Conservation (phyloP, 2,888 invertebrate species). For the Charanyca ferruginea region DNA sequence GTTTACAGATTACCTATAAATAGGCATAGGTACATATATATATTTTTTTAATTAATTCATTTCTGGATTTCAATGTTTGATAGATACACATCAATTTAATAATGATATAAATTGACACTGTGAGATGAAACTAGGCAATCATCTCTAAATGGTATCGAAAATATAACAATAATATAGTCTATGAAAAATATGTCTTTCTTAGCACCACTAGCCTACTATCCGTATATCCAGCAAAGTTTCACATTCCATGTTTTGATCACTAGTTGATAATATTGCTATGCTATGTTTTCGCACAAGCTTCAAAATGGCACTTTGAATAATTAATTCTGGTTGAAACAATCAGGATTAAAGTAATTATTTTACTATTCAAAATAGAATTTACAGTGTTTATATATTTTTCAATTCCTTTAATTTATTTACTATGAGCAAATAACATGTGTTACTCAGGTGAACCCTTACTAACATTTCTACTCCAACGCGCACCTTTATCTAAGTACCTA, state of each 20-base stretch:
- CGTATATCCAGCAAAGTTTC: slow-evolving; percentile 49
- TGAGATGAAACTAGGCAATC: slow-evolving; percentile 71
- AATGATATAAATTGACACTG: slow-evolving; percentile 83
- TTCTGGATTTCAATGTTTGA: slow-evolving; percentile 34
- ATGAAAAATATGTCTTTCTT: slow-evolving; percentile 86
- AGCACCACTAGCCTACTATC: slow-evolving; percentile 85
- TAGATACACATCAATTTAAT: slow-evolving; percentile 71
- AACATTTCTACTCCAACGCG: slow-evolving; percentile 52
- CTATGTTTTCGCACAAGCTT: slow-evolving; percentile 41
- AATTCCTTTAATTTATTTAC: slow-evolving; percentile 65
- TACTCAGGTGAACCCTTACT: slow-evolving; percentile 37
- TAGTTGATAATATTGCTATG: slow-evolving; percentile 55
- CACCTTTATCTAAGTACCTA: slow-evolving; percentile 53
- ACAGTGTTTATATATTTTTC: slow-evolving; percentile 43
- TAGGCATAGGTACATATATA: slow-evolving; percentile 55
- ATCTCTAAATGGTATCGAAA: slow-evolving; percentile 85
- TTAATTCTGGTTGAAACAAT: slow-evolving; percentile 34
- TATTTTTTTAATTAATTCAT: slow-evolving; percentile 57
- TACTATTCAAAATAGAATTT: slow-evolving; percentile 37
- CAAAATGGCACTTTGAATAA: slow-evolving; percentile 46
- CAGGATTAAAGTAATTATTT: slow-evolving; percentile 36
- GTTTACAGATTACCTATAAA: slow-evolving; percentile 57
- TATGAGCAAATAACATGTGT: slow-evolving; percentile 60
- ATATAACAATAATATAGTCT: slow-evolving; percentile 83
- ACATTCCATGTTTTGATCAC: slow-evolving; percentile 56